Conservation (phyloP, 2,888 invertebrate species). For the Diplazon laetatorius region DNA sequence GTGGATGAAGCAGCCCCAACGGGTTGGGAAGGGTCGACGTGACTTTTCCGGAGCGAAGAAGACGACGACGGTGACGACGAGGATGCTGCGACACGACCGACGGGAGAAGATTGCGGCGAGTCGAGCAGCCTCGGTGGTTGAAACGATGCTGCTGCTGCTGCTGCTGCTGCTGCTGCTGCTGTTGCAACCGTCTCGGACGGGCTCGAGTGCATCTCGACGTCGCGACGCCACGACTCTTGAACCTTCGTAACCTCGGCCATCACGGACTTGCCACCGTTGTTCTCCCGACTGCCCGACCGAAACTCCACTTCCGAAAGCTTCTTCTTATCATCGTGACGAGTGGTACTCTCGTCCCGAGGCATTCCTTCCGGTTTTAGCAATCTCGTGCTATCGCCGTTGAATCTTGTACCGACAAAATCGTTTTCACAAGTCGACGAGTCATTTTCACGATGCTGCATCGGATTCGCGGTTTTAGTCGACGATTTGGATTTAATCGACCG, state of each 20-base stretch:
- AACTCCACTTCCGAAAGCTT: constrained; percentile 41
- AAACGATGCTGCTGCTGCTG: constrained; percentile 9
- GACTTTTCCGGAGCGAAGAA: constrained; percentile 49
- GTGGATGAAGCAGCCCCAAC: constrained; percentile 11
- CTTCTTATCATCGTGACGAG: constrained; percentile 40
- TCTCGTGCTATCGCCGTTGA: constrained; percentile 33
- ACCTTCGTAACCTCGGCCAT: constrained; percentile 58
- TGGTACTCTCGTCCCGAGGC: constrained; percentile 41
- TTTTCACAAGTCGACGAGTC: constrained; percentile 30
- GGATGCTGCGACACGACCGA: not conserved
- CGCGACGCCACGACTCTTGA: constrained; percentile 61
- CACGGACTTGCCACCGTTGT: constrained; percentile 16
- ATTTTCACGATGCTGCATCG: not conserved
- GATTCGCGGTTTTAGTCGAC: constrained; percentile 1
- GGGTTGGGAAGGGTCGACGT: constrained; percentile 42
- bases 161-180: constrained; percentile 40
- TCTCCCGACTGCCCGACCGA: constrained; percentile 45
- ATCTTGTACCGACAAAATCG: not conserved
- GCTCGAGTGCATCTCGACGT: constrained; percentile 61
- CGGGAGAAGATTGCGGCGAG: constrained; percentile 42
- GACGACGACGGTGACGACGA: constrained; percentile 3
- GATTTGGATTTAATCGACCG: not conserved
- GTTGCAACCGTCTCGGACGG: constrained; percentile 41
- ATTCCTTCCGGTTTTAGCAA: constrained; percentile 17
- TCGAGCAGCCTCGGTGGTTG: constrained; percentile 35